Evolutionary conservation across 92 coral and sea anemone species (phyloP).

Genomic region (Montipora capitata): DNA sequence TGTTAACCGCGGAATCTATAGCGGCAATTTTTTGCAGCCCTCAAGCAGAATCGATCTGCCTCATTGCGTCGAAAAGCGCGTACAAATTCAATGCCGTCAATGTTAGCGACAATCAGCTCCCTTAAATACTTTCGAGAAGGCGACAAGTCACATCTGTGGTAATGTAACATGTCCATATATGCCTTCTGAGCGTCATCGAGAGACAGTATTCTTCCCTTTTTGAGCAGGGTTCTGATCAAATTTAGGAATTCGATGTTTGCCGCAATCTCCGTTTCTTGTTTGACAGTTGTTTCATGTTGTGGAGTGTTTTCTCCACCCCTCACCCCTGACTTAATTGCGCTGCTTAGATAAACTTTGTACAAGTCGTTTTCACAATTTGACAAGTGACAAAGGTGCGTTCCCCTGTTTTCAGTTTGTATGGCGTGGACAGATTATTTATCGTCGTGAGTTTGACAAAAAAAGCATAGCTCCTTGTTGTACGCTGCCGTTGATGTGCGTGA

Average conservation of each 20-base stretch:
- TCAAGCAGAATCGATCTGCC: slow-evolving; percentile 54
- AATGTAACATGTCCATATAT: slow-evolving; percentile 11
- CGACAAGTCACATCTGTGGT: slow-evolving; percentile 48
- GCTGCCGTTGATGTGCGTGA: slow-evolving; percentile 51
- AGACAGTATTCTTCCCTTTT: slow-evolving; percentile 47
- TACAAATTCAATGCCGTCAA: slow-evolving; percentile 38
- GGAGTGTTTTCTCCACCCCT: slow-evolving; percentile 8
- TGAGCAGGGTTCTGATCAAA: too few relatives aligned
- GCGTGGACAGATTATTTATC: slow-evolving; percentile 53
- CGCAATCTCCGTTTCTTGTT: slow-evolving; percentile 7
- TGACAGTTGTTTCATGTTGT: slow-evolving; percentile 32
- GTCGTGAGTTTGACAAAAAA: slow-evolving; percentile 52
- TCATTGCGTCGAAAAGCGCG: slow-evolving; percentile 63
- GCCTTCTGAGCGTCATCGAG: slow-evolving; percentile 49
- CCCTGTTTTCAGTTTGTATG: slow-evolving; percentile 60
- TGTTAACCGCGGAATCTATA: slow-evolving; percentile 21
- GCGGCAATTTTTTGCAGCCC: slow-evolving; percentile 70
- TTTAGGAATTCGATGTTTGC: too few relatives aligned
- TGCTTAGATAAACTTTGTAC: slow-evolving; percentile 57
- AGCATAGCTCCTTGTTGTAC: slow-evolving; percentile 38
- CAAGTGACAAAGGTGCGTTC: slow-evolving; percentile 58
- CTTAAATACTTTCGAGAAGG: slow-evolving; percentile 59
- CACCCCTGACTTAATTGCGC: slow-evolving; percentile 60
- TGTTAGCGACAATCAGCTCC: neutral
- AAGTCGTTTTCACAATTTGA: slow-evolving; percentile 65